Conservation (phyloP, 2,888 invertebrate genomes). For the Morinoia aosen region DNA sequence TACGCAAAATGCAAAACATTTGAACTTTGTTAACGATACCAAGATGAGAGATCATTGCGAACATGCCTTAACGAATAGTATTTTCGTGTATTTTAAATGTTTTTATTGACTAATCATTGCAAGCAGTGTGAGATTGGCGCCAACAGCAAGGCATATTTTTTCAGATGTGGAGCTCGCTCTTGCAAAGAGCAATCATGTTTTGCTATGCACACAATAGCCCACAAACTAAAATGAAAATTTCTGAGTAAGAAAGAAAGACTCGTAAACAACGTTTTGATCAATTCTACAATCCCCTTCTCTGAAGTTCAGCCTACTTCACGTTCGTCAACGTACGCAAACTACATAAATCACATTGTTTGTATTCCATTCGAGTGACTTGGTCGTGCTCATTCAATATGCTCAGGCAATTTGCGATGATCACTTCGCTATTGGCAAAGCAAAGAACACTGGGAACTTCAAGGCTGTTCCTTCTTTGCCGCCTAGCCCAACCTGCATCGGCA, state of each 20-base stretch:
- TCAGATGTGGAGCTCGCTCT: neutral
- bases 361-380: conserved; percentile 5
- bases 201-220: neutral
- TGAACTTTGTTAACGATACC: neutral
- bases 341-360: neutral
- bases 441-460: neutral
- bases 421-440: neutral
- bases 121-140: neutral
- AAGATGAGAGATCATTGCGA: neutral
- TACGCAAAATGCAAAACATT: neutral
- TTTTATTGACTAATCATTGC: neutral
- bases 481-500: conserved; percentile 13
- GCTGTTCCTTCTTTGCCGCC: neutral
- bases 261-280: neutral
- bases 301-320: neutral
- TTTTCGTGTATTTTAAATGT: neutral
- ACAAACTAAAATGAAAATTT: neutral
- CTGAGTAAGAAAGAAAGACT: neutral
- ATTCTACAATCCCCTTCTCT: neutral
- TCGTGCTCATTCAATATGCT: neutral
- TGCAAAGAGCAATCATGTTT: neutral
- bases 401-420: conserved; percentile 35
- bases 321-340: conserved; percentile 8
- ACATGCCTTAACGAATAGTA: neutral
- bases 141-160: neutral